Percentiles rank a stretch among this genome's conserved stretches.
Evolutionary conservation across 1,140 invertebrate species (phyloP).

Genomic region (Samia ricini): DNA sequence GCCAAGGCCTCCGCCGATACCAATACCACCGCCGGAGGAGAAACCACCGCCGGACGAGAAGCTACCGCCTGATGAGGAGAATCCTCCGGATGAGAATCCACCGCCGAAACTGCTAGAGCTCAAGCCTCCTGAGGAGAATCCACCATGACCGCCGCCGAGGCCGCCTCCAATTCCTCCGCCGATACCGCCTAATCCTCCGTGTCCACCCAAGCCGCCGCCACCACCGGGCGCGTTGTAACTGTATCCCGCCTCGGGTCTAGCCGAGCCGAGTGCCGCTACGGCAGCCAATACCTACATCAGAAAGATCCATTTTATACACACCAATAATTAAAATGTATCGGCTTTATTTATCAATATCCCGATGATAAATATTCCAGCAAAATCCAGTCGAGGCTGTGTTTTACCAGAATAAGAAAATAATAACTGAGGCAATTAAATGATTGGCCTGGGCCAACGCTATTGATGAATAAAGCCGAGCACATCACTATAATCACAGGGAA

Average conservation of each 20-base stretch:
- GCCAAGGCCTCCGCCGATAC: slow-evolving; percentile 52
- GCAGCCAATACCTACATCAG: slow-evolving; percentile 75
- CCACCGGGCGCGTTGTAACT: slow-evolving; percentile 79
- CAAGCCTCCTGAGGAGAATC: slow-evolving; percentile 42
- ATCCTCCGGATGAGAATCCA: slow-evolving; percentile 36
- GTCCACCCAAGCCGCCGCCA: slow-evolving; percentile 52
- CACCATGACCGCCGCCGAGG: slow-evolving; percentile 50
- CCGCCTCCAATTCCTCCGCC: slow-evolving; percentile 60
- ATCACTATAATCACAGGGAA: slow-evolving; percentile 48
- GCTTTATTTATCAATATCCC: slow-evolving; percentile 29
- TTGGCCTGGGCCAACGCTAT: background rate
- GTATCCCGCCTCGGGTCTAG: slow-evolving; percentile 80
- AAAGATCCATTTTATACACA: slow-evolving; percentile 32
- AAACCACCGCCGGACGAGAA: slow-evolving; percentile 31
- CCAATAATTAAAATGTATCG: slow-evolving; percentile 17
- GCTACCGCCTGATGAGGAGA: slow-evolving; percentile 30
- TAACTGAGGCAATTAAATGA: background rate
- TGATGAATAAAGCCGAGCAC: slow-evolving; percentile 38
- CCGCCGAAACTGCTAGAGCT: slow-evolving; percentile 44
- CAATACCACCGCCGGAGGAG: slow-evolving; percentile 41
- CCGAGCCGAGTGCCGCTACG: slow-evolving; percentile 79
- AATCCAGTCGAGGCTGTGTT: background rate
- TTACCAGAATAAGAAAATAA: background rate
- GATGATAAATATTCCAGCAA: background rate
- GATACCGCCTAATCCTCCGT: slow-evolving; percentile 44